These are phyloP conservation scores for Salvelinus alpinus DNA, from an alignment of 2,113 vertebrate genomes.

Conservation along the genomic window DNA sequence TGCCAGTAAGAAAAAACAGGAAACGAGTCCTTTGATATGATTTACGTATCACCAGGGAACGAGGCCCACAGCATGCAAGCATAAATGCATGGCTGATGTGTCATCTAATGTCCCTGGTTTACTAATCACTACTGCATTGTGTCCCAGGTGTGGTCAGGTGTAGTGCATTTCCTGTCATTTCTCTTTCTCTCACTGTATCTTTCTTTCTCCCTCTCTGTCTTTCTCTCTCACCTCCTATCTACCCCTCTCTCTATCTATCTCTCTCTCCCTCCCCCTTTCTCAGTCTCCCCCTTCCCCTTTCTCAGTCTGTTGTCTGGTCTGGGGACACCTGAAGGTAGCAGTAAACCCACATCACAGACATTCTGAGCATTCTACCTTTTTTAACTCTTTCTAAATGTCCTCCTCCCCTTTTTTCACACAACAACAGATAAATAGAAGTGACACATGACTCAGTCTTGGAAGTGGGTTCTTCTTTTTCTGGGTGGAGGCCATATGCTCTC, in stretches of 20 bases:
- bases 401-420: slow-evolving; percentile 22
- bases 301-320: slow-evolving; percentile 21
- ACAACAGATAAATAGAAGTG: not conserved
- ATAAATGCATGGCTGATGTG: slow-evolving; percentile 30
- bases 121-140: slow-evolving; percentile 14
- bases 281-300: slow-evolving; percentile 12
- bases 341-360: slow-evolving; percentile 61
- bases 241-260: slow-evolving; percentile 17
- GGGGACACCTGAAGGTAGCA: slow-evolving; percentile 38
- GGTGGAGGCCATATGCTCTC: not conserved
- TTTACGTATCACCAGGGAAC: slow-evolving; percentile 4
- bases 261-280: not conserved
- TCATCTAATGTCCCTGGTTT: slow-evolving; percentile 11
- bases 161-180: slow-evolving; percentile 27
- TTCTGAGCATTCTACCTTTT: slow-evolving; percentile 69
- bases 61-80: not conserved
- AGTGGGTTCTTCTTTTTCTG: not conserved
- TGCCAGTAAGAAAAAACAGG: slow-evolving; percentile 15
- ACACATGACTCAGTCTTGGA: not conserved
- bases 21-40: slow-evolving; percentile 31
- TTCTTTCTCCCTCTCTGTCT: not conserved
- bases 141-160: slow-evolving; percentile 48
- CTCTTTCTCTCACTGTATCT: slow-evolving; percentile 15
- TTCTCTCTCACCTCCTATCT: not conserved
- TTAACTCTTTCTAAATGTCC: slow-evolving; percentile 52